Conservation (phyloP, 2,113 vertebrate species). For the Dicerorhinus sumatrensis region DNA sequence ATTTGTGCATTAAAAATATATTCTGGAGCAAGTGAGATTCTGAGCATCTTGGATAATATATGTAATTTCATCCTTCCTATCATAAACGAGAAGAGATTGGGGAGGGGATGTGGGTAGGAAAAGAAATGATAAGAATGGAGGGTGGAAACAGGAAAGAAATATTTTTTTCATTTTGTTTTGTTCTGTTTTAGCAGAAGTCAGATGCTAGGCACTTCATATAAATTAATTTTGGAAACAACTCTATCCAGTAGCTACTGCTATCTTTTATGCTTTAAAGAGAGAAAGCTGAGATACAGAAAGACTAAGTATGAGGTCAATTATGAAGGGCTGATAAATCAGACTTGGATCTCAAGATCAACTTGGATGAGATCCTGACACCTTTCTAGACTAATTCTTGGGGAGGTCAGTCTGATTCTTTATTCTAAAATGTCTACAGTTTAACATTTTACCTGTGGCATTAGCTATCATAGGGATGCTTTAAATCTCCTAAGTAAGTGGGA, state of each 20-base stretch:
- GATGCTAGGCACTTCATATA: not conserved
- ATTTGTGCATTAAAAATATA: slow-evolving; percentile 28
- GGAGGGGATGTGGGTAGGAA: not conserved
- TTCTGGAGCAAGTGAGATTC: slow-evolving; percentile 3
- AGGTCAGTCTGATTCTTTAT: slow-evolving; percentile 81
- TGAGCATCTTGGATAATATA: slow-evolving; percentile 34
- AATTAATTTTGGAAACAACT: not conserved
- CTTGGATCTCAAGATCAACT: not conserved
- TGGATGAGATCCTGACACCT: not conserved
- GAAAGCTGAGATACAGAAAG: not conserved
- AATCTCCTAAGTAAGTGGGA: slow-evolving; percentile 84
- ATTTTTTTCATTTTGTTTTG: not conserved
- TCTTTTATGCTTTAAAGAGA: not conserved
- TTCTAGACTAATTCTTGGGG: not conserved
- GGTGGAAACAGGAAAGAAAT: not conserved
- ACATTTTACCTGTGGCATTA: slow-evolving; percentile 86
- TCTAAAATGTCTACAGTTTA: slow-evolving; percentile 81
- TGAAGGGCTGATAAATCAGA: not conserved
- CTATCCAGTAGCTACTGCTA: not conserved
- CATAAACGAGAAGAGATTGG: slow-evolving; percentile 72
- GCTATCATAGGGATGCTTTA: slow-evolving; percentile 84
- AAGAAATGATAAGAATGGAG: not conserved
- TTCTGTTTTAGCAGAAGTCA: not conserved
- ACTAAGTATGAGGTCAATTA: not conserved
- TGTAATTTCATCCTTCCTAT: slow-evolving; percentile 2